Base-by-base conservation (phyloP, 2,113 vertebrate genomes). In the Lagopus leucura region DNA sequence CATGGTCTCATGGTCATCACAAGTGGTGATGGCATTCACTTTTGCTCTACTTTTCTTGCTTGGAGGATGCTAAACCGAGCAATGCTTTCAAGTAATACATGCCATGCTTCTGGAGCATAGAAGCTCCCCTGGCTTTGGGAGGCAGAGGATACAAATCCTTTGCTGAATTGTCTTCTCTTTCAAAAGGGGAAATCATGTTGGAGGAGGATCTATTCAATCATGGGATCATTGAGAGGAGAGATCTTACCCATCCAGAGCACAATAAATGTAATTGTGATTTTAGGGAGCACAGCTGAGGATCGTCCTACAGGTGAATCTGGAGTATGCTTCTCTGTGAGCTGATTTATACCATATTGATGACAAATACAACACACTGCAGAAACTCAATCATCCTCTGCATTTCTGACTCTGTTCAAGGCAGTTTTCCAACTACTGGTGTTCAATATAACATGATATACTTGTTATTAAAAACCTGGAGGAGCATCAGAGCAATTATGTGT, bases 1-100 rank as follows among this genome's bases (percentile, higher is more conserved):
- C 1, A 1, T 5, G 12, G n/a, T 24, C n/a, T 20, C 13, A 6
- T 0, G 2, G 32, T 38, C 13, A 22, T 82, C 64, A 55, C 6
- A 10, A 25, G 38, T 43, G 38, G 7, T 55, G 5, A 30, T 52
- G 42, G 21, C 9, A 1, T 74, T 73, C 22, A 16, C 25, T 38
- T 81, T 71, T 54, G 30, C 34, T 50, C 11, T 47, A n/a, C 24
- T 66, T 67, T 61, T 77, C 0, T 0, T 77, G 17, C 30, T 5
- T 63, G 60, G 60, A 63, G 36, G 38, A 13, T 61, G 45, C 40
- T 50, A 30, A 66, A 25, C 17, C 22, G 10, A 61, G 14, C 15
- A 10, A 42, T 34, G 36, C 50, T 63, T n/a, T 24, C 32, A 15
- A 64, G 38, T 1, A 1, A 8, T 38, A 4, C 0, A 2, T 20